These are phyloP conservation scores for Agelaius phoeniceus DNA, from an alignment of 2,113 vertebrate species.

Conservation along the genomic window DNA sequence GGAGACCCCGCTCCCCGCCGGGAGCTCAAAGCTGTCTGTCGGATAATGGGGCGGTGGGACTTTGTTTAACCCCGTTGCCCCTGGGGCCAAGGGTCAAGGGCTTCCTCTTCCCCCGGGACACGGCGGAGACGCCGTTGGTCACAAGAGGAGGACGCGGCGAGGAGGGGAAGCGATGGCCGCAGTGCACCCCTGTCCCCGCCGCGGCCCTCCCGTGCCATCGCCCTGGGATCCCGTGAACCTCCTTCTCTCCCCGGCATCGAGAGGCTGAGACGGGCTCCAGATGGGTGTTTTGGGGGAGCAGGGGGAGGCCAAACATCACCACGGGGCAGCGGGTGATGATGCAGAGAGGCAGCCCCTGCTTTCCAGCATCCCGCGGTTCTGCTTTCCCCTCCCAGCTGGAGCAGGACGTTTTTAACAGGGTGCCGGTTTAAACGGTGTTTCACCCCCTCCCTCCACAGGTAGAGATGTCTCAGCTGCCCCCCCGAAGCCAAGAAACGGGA, in stretches of 20 bases:
- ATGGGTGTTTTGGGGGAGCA: not conserved
- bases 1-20: not conserved
- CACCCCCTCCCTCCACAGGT: not conserved
- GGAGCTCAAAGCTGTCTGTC: not conserved
- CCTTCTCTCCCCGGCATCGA: not conserved
- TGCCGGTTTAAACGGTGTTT: not conserved
- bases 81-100: constrained; percentile 54
- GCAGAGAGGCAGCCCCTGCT: not conserved
- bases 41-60: constrained; percentile 54
- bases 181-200: not conserved
- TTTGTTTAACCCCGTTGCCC: constrained; percentile 62
- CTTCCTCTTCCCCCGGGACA: constrained; percentile 33
- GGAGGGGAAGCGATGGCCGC: not conserved
- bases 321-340: not conserved
- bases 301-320: not conserved
- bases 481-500: not conserved
- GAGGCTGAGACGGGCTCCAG: not conserved
- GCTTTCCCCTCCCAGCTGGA: not conserved
- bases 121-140: not conserved
- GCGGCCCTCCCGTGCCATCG: not conserved
- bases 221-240: not conserved
- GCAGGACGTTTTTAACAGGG: not conserved
- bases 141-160: not conserved
- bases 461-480: not conserved
- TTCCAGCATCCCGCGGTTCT: not conserved